Conservation (phyloP, 2,113 vertebrate species). For the Gymnarchus niloticus region DNA sequence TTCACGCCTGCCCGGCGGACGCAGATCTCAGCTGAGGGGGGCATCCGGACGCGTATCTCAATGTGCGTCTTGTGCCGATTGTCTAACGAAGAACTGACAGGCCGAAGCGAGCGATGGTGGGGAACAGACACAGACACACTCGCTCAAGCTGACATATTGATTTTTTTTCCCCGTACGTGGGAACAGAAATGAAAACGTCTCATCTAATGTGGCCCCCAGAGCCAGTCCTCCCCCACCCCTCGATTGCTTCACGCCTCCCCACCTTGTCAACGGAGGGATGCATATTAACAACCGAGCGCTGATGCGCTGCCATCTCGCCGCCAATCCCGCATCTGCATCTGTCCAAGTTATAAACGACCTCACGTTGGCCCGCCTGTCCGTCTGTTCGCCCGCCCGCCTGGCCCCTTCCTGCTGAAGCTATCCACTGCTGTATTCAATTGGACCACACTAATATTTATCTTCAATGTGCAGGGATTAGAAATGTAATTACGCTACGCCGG, state of each 20-base stretch:
- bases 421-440: conserved; percentile 14
- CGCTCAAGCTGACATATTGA: background rate
- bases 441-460: conserved; percentile 22
- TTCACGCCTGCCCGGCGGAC: background rate
- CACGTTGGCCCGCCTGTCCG: background rate
- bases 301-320: background rate
- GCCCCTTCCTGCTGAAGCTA: background rate
- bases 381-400: background rate
- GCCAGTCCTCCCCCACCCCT: background rate
- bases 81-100: background rate
- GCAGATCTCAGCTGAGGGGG: background rate
- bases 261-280: background rate
- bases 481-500: conserved; percentile 24
- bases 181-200: conserved; percentile 11
- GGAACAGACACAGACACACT: background rate
- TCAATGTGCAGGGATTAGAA: conserved; percentile 26
- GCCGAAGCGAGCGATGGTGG: background rate
- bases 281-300: conserved; percentile 6
- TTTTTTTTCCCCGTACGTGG: background rate
- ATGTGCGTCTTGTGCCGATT: too few relatives aligned
- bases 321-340: conserved; percentile 2
- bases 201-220: background rate
- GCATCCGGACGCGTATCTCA: background rate
- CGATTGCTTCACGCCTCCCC: background rate
- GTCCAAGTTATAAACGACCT: conserved; percentile 9